These are phyloP conservation scores for Ptychobarbus kaznakovi DNA, from an alignment of 2,797 vertebrate species.

Conservation along the genomic window DNA sequence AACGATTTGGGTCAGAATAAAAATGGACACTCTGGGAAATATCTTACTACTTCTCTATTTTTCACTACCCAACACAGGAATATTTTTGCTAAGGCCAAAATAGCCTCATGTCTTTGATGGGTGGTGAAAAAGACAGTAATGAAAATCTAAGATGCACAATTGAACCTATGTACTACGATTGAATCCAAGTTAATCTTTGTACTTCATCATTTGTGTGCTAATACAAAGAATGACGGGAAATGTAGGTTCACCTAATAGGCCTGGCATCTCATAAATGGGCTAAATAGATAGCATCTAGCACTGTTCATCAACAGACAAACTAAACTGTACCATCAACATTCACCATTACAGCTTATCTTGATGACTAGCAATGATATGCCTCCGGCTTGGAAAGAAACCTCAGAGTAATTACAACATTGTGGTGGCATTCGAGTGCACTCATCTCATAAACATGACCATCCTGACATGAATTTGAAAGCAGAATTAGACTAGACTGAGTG, in stretches of 20 bases:
- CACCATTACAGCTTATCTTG: not conserved
- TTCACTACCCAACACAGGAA: not conserved
- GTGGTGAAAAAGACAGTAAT: not conserved
- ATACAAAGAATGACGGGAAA: not conserved
- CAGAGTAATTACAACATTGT: conserved; percentile 9
- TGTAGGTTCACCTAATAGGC: not conserved
- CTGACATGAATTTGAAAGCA: not conserved
- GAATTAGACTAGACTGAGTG: not conserved
- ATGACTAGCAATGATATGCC: not conserved
- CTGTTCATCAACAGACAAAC: not conserved
- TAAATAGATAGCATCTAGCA: not conserved
- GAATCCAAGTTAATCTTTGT: not conserved
- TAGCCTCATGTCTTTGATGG: not conserved
- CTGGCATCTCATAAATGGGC: not conserved
- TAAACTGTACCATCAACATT: not conserved
- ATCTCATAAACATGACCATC: conserved; percentile 11
- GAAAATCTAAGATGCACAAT: not conserved
- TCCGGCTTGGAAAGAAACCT: not conserved
- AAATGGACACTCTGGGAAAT: not conserved
- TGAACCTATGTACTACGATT: too few species aligned
- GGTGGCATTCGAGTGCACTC: not conserved
- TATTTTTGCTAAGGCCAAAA: not conserved
- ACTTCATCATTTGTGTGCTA: not conserved
- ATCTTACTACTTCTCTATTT: not conserved
- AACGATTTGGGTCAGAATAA: not conserved